Conservation (phyloP, 2,113 vertebrate species). For the Meleagris gallopavo region DNA sequence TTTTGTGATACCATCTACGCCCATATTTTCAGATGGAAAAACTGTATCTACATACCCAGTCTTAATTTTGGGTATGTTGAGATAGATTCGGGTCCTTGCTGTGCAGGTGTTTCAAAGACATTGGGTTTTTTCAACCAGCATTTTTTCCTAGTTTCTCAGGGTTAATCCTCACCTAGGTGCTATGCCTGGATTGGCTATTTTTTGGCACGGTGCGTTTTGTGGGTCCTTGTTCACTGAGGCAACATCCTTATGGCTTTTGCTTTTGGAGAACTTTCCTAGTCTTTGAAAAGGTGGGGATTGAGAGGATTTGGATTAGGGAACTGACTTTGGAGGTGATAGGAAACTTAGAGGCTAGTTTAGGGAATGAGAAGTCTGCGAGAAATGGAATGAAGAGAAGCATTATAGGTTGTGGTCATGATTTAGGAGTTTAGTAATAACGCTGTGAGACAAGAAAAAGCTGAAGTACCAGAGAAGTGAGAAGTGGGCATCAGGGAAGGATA, state of each 20-base stretch:
- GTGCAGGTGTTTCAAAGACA: not conserved
- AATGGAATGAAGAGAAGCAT: not conserved
- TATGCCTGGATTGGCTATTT: not conserved
- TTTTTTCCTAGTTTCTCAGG: not conserved
- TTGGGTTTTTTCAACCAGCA: not conserved
- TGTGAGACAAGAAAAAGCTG: not conserved
- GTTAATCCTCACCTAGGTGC: not conserved
- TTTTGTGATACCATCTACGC: not conserved
- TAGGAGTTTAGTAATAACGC: not conserved
- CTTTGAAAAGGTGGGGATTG: not conserved
- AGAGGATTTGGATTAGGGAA: not conserved
- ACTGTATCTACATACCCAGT: not conserved
- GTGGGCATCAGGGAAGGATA: not conserved
- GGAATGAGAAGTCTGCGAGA: not conserved
- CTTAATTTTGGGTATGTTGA: not conserved
- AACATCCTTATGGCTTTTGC: not conserved
- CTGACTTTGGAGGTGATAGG: not conserved
- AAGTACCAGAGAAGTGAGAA: not conserved
- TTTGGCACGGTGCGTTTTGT: not conserved
- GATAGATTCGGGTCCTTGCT: not conserved
- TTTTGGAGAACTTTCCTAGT: not conserved
- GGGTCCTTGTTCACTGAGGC: fast-evolving
- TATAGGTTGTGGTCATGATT: not conserved
- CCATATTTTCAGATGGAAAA: not conserved
- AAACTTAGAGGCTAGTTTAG: not conserved